These are phyloP conservation scores for Sarcophaga caerulescens DNA, from an alignment of 2,888 invertebrate species.

Conservation along the genomic window DNA sequence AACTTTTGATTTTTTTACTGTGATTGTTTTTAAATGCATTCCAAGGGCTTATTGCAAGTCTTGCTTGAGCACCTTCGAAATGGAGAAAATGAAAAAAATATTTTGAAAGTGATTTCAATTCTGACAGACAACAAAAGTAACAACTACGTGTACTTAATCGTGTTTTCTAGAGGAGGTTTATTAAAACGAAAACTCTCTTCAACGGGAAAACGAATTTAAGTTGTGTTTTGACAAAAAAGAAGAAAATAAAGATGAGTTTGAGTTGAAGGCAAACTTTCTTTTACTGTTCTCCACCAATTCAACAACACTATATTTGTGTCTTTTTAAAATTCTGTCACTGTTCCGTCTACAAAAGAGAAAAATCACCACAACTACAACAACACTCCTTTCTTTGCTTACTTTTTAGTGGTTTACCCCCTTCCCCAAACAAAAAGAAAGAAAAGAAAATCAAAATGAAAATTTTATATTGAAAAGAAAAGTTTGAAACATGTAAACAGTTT, in stretches of 20 bases:
- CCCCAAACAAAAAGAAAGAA: background rate
- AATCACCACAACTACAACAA: background rate
- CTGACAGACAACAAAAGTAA: no score
- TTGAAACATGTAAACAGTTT: slow-evolving; percentile 49
- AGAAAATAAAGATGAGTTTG: background rate
- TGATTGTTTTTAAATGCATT: no score
- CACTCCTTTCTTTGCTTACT: slow-evolving; percentile 32
- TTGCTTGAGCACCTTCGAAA: no score
- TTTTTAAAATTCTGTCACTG: background rate
- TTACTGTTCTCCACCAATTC: background rate
- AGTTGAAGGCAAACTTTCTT: slow-evolving; percentile 3
- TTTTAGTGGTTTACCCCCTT: slow-evolving; percentile 1
- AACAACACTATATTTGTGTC: no score
- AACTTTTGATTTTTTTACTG: no score
- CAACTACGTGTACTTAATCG: no score
- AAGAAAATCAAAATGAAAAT: slow-evolving; percentile 18
- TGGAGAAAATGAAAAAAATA: no score
- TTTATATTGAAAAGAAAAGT: slow-evolving; percentile 51
- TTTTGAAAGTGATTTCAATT: no score
- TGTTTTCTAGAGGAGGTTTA: no score
- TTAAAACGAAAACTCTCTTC: no score
- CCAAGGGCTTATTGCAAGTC: no score
- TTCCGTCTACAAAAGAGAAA: background rate
- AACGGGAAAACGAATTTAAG: no score
- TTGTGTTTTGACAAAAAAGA: background rate